A percentile compares a stretch with the other conserved stretches of the same genome.
These are phyloP conservation scores for Platerodrilus igneus DNA, from an alignment of 2,888 invertebrate species.

Conservation along the genomic window DNA sequence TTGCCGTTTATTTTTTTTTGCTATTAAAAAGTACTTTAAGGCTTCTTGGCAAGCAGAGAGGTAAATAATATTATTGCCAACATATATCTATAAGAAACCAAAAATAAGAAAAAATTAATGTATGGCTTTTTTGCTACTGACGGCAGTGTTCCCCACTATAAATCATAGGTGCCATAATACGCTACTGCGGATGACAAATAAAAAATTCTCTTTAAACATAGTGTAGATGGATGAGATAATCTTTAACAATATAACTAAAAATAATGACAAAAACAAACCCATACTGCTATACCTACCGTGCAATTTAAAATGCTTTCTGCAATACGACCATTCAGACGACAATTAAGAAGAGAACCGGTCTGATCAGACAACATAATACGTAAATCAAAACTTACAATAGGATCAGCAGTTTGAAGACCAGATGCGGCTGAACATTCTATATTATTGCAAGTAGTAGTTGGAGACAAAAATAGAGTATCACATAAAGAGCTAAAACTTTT, in stretches of 20 bases:
- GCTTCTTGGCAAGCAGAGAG: no score
- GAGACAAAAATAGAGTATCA: slow-evolving; percentile 25
- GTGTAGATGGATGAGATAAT: no score
- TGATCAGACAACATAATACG: slow-evolving; percentile 62
- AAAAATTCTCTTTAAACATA: no score
- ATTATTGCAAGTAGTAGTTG: slow-evolving; percentile 13
- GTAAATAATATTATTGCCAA: no score
- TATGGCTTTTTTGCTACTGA: no score
- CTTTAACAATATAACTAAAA: background rate
- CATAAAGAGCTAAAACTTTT: slow-evolving; percentile 34
- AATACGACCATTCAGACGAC: slow-evolving; percentile 54
- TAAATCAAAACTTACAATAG: slow-evolving; percentile 54
- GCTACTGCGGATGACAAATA: no score
- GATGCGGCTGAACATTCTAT: slow-evolving; percentile 6
- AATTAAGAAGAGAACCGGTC: slow-evolving; percentile 59
- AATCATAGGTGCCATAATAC: no score
- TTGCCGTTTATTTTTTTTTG: no score
- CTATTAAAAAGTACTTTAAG: no score
- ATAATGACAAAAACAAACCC: background rate
- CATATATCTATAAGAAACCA: no score
- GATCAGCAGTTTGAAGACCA: slow-evolving; percentile 35
- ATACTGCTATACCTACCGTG: slow-evolving; percentile 46
- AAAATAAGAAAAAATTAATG: no score
- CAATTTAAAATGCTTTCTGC: slow-evolving; percentile 58
- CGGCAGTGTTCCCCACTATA: no score